Percentiles rank a stretch among this genome's conserved stretches.
Evolutionary conservation across 2,888 invertebrate species (phyloP).

Genomic region (Sacculina carcini): DNA sequence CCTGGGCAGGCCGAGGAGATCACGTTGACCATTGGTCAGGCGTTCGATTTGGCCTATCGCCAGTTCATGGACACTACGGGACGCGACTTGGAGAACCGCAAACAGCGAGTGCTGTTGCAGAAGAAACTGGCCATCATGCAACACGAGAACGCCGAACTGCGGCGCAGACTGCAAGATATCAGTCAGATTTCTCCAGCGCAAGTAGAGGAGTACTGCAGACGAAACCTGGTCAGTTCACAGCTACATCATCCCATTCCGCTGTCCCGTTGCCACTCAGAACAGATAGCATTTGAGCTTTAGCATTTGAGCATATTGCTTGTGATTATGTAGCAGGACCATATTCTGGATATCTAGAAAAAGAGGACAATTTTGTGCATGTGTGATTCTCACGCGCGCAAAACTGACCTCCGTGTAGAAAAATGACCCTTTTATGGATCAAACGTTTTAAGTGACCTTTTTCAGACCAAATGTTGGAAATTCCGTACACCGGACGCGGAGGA

Average conservation of each 20-base stretch:
- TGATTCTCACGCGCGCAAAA: no score
- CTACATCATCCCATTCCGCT: no score
- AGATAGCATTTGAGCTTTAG: no score
- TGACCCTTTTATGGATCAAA: no score
- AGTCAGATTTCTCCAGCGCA: conserved; percentile 24
- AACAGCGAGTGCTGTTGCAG: conserved; percentile 45
- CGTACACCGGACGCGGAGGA: no score
- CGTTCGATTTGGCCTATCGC: conserved; percentile 85
- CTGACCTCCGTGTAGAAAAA: no score
- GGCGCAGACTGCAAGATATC: conserved; percentile 46
- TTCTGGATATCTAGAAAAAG: no score
- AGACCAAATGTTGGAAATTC: no score
- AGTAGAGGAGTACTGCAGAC: conserved; percentile 18
- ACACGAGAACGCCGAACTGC: conserved; percentile 54
- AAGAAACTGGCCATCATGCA: conserved; percentile 67
- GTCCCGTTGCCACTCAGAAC: background rate
- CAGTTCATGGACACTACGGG: conserved; percentile 76
- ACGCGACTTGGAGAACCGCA: conserved; percentile 59
- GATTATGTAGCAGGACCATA: no score
- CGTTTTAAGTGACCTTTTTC: no score
- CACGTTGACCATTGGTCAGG: conserved; percentile 89
- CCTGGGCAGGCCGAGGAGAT: conserved; percentile 81
- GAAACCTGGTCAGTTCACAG: conserved; percentile 17
- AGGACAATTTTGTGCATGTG: no score
- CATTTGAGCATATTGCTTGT: no score